Percentiles rank a stretch among this genome's conserved stretches.
These are phyloP conservation scores for Pseudolaguvia tuberculata DNA, from an alignment of 2,113 vertebrate species.

Conservation along the genomic window DNA sequence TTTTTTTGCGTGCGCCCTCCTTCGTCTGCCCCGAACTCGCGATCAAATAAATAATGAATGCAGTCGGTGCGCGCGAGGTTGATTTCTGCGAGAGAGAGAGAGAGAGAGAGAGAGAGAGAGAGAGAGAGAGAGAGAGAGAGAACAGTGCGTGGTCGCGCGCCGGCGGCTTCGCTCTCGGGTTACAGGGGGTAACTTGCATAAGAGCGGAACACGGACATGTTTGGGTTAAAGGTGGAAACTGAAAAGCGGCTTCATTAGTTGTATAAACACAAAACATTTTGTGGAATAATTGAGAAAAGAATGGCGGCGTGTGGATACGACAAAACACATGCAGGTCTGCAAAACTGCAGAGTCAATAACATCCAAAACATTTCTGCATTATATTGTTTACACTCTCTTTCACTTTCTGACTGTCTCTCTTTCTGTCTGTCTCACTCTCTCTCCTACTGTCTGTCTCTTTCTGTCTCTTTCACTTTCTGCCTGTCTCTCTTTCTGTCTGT, in stretches of 20 bases:
- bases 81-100: constrained; percentile 63
- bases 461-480: neutral
- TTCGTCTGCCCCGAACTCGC: constrained; percentile 5
- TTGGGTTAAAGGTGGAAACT: constrained; percentile 35
- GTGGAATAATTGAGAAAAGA: constrained; percentile 48
- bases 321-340: constrained; percentile 9
- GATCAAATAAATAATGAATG: constrained; percentile 73
- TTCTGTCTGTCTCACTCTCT: neutral
- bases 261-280: constrained; percentile 23
- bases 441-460: neutral
- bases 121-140: constrained; percentile 34
- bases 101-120: too few relatives aligned
- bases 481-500: too few relatives aligned
- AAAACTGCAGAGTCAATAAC: constrained; percentile 33
- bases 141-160: constrained; percentile 54
- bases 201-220: constrained; percentile 20
- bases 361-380: constrained; percentile 40
- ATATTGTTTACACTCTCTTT: neutral
- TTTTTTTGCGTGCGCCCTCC: constrained; percentile 10
- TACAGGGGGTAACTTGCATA: constrained; percentile 51
- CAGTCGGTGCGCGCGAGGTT: constrained; percentile 56
- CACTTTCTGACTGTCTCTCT: neutral
- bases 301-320: constrained; percentile 12
- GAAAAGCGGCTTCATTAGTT: constrained; percentile 41
- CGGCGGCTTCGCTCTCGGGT: constrained; percentile 60